Conservation (phyloP, 2,113 vertebrate species). For the Cepphus grylle region DNA sequence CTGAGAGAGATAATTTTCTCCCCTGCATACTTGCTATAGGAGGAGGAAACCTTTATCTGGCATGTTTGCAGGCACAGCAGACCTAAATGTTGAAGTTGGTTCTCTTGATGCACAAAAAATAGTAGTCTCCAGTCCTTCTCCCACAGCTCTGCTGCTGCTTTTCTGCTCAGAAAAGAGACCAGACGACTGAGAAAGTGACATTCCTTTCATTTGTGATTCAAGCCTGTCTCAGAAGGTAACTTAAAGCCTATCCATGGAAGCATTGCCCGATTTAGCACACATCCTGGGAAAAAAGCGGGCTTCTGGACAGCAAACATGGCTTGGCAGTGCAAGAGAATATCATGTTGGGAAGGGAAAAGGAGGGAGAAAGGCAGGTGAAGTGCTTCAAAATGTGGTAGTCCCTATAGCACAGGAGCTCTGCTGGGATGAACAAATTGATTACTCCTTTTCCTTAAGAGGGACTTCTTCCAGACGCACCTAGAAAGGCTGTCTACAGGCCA, state of each 20-base stretch:
- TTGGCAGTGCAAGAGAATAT: background rate
- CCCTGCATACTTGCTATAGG: no score
- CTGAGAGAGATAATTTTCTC: background rate
- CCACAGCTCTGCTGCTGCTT: background rate
- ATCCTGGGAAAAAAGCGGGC: background rate
- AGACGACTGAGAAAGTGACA: background rate
- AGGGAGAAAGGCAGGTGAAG: background rate
- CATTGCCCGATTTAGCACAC: background rate
- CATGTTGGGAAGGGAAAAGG: background rate
- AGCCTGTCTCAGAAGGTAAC: background rate
- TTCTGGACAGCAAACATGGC: background rate
- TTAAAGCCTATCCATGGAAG: background rate
- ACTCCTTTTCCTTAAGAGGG: background rate
- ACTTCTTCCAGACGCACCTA: background rate
- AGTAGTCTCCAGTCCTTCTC: background rate
- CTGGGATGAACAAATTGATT: background rate
- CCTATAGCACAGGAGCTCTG: background rate
- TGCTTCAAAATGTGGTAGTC: background rate
- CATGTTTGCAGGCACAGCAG: background rate
- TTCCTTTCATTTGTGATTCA: background rate
- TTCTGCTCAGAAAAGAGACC: background rate
- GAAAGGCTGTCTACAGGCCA: background rate
- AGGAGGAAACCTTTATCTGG: no score
- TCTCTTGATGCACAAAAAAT: background rate
- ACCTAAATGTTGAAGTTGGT: background rate